Conservation (phyloP, 2,888 invertebrate species). For the Aelia acuminata region DNA sequence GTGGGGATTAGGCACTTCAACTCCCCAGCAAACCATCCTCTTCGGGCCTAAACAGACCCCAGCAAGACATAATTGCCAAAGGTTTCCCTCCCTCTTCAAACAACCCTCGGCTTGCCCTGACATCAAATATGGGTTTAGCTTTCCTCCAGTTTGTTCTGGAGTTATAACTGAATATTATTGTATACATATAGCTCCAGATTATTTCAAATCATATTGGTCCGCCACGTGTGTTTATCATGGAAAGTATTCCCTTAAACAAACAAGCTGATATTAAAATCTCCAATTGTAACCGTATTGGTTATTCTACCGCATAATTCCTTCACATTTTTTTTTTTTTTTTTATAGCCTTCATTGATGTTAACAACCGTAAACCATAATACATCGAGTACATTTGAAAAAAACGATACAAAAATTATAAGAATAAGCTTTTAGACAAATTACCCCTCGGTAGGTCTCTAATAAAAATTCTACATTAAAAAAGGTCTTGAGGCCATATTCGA, state of each 20-base stretch:
- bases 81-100: not conserved
- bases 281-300: not conserved
- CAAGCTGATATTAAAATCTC: not conserved
- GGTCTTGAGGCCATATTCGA: too few relatives aligned
- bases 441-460: too few relatives aligned
- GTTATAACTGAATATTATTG: not conserved
- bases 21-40: not conserved
- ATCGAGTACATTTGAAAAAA: too few relatives aligned
- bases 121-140: constrained; percentile 8
- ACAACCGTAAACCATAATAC: too few relatives aligned
- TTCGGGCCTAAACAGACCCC: not conserved
- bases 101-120: not conserved
- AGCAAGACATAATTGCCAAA: not conserved
- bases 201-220: not conserved
- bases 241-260: not conserved
- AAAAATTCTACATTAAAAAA: too few relatives aligned
- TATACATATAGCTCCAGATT: not conserved
- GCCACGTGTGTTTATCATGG: not conserved
- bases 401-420: too few relatives aligned
- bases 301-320: not conserved
- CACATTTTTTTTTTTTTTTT: too few relatives aligned
- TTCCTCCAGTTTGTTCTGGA: not conserved
- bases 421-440: too few relatives aligned
- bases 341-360: too few relatives aligned
- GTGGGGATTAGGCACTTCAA: not conserved